Evolutionary conservation across 2,888 invertebrate genomes (phyloP).

Genomic region (Gastrophysa polygoni): DNA sequence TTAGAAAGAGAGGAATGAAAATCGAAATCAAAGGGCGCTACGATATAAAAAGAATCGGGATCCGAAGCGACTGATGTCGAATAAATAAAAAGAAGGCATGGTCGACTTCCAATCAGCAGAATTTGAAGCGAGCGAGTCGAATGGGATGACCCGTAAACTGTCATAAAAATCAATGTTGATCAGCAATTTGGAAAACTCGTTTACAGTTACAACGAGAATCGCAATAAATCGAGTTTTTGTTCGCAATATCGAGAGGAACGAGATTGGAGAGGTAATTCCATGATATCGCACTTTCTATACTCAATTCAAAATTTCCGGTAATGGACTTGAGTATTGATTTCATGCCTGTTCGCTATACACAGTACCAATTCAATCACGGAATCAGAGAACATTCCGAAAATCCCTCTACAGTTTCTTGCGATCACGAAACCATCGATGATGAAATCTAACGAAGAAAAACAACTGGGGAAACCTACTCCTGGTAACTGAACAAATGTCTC

Average conservation of each 20-base stretch:
- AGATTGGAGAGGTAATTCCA: background rate
- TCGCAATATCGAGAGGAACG: background rate
- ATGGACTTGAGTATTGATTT: too few relatives aligned
- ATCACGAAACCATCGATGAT: too few relatives aligned
- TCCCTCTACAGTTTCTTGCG: too few relatives aligned
- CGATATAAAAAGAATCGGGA: background rate
- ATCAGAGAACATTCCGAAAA: too few relatives aligned
- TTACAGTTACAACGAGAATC: background rate
- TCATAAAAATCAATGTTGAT: slow-evolving; percentile 1
- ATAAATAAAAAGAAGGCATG: background rate
- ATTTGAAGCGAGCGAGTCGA: background rate
- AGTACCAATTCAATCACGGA: too few relatives aligned
- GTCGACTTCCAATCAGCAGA: background rate
- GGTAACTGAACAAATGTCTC: too few relatives aligned
- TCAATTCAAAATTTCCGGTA: too few relatives aligned
- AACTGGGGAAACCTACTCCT: too few relatives aligned
- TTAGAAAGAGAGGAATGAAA: background rate
- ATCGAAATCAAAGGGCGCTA: background rate
- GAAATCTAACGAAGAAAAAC: too few relatives aligned
- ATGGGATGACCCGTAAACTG: background rate
- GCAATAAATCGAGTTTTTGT: background rate
- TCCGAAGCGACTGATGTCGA: background rate
- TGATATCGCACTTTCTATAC: background rate
- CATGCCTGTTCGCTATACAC: too few relatives aligned
- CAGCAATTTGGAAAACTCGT: background rate